phyloP scores from a whole-genome alignment of 2,888 invertebrate species.

The Dryococelus australis region DNA sequence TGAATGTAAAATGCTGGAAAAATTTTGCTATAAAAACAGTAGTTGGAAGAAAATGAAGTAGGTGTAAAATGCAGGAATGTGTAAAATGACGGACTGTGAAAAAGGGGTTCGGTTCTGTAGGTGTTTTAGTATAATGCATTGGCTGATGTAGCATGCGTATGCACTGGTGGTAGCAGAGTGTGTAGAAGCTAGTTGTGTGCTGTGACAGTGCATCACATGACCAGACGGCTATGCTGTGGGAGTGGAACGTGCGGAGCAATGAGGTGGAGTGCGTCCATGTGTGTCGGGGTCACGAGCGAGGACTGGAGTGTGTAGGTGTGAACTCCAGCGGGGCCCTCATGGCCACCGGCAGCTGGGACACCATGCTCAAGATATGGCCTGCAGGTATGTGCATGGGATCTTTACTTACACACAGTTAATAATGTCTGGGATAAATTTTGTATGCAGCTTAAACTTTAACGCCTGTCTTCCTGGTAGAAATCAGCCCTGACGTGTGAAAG shows the following conservation, averaged over 20 bases:
- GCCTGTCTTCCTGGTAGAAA: conserved; percentile 34
- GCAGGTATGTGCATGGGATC: conserved; percentile 60
- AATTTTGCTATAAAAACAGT: too few relatives aligned
- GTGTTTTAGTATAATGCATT: too few relatives aligned
- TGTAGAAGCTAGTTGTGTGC: not conserved
- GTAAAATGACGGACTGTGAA: too few relatives aligned
- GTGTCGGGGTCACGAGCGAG: conserved; percentile 91
- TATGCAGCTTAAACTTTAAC: conserved; percentile 50
- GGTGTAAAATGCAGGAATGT: too few relatives aligned
- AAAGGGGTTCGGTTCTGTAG: too few relatives aligned
- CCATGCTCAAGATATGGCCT: conserved; percentile 91
- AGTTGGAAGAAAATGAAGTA: too few relatives aligned
- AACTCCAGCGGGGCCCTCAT: conserved; percentile 70
- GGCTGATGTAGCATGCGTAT: too few relatives aligned
- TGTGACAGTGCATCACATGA: conserved; percentile 83
- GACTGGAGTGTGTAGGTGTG: conserved; percentile 86
- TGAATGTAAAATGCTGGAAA: too few relatives aligned
- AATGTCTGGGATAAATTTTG: too few relatives aligned
- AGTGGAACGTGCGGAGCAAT: conserved; percentile 78
- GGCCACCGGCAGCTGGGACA: conserved; percentile 94
- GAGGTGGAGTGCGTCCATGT: conserved; percentile 80
- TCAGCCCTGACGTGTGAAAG: not conserved
- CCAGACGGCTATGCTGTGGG: conserved; percentile 90
- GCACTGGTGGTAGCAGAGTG: too few relatives aligned
- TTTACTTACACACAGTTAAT: too few relatives aligned